These are phyloP conservation scores for Heteropelma amictum DNA, from an alignment of 2,888 invertebrate species.

Conservation along the genomic window DNA sequence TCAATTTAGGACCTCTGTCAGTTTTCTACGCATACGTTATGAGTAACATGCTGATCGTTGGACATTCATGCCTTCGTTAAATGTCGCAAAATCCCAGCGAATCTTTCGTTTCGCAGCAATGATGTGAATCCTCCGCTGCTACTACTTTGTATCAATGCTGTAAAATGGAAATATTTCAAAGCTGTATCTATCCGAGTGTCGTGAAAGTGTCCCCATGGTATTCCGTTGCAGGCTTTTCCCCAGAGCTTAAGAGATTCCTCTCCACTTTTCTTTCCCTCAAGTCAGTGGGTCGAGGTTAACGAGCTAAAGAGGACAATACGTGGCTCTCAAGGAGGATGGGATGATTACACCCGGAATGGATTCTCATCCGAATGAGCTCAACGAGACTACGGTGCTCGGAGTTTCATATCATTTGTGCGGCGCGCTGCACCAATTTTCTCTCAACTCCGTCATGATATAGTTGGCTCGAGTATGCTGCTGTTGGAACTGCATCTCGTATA, in stretches of 20 bases:
- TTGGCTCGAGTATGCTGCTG: background rate
- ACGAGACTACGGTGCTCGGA: background rate
- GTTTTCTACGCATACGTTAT: background rate
- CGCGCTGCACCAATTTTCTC: slow-evolving; percentile 30
- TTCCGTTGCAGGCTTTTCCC: too few species aligned
- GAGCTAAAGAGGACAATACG: background rate
- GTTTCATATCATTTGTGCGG: slow-evolving; percentile 23
- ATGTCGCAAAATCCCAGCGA: too few species aligned
- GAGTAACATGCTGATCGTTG: too few species aligned
- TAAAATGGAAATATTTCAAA: too few species aligned
- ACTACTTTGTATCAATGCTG: too few species aligned
- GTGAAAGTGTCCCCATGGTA: too few species aligned
- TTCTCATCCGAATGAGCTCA: background rate
- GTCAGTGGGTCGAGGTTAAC: background rate
- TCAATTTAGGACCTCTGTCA: background rate
- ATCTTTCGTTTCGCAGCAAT: too few species aligned
- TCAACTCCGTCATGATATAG: slow-evolving; percentile 25
- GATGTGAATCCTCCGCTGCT: too few species aligned
- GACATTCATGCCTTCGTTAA: too few species aligned
- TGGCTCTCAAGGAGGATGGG: background rate
- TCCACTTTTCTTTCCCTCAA: background rate
- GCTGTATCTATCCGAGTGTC: too few species aligned
- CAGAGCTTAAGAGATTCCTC: background rate
- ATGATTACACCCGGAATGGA: background rate
- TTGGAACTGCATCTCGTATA: too few species aligned